Evolutionary conservation across 2,888 invertebrate genomes (phyloP).

Genomic region (Mesorhabditis belari): DNA sequence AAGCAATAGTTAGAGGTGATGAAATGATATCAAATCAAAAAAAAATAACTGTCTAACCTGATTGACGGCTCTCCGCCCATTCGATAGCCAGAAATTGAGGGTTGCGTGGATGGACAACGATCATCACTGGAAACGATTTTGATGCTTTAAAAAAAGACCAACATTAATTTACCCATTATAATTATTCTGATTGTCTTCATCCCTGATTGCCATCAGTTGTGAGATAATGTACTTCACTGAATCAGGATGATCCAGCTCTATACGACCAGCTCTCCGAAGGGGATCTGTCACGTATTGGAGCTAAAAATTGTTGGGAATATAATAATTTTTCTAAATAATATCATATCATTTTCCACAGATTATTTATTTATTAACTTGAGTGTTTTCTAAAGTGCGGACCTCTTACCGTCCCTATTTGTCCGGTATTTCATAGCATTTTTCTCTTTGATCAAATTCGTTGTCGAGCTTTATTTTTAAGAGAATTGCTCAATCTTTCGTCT

Average conservation of each 20-base stretch:
- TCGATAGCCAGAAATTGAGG: conserved; percentile 5
- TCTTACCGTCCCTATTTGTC: no score
- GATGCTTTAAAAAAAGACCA: not conserved
- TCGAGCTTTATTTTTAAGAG: no score
- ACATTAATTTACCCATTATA: not conserved
- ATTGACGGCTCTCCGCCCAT: conserved; percentile 9
- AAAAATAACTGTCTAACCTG: not conserved
- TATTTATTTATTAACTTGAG: no score
- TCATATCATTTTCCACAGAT: not conserved
- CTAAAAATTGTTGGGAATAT: conserved; percentile 8
- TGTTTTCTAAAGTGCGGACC: no score
- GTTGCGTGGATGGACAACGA: conserved; percentile 27
- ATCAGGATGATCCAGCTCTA: conserved; percentile 25
- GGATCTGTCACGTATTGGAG: conserved; percentile 35
- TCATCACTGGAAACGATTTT: conserved; percentile 22
- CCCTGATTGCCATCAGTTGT: conserved; percentile 40
- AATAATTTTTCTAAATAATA: no score
- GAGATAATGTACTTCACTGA: conserved; percentile 37
- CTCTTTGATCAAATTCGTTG: no score
- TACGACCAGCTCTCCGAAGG: conserved; percentile 16
- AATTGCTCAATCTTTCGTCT: not conserved
- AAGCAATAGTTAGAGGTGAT: not conserved
- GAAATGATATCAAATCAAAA: not conserved
- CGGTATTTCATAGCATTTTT: no score
- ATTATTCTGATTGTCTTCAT: conserved; percentile 30